phyloP scores from a whole-genome alignment of 1,140 invertebrate genomes.

The Acyrthosiphon pisum region DNA sequence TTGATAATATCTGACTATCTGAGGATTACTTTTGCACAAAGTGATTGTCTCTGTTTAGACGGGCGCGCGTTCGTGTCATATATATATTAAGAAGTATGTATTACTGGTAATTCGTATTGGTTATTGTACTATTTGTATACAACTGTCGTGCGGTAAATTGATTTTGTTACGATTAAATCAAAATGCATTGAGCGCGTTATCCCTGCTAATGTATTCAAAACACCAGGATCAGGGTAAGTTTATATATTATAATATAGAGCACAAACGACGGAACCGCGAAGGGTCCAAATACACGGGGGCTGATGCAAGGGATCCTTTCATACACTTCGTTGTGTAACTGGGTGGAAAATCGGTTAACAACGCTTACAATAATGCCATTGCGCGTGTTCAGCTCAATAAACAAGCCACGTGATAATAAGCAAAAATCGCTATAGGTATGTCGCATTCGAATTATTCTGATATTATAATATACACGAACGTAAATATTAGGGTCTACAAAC shows the following conservation, averaged over 20 bases:
- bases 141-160: neutral
- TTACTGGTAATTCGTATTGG: neutral
- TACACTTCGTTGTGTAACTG: neutral
- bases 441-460: no score
- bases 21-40: neutral
- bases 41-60: neutral
- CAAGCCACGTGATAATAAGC: neutral
- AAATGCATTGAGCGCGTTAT: neutral
- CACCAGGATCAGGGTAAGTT: neutral
- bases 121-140: neutral
- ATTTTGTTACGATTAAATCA: conserved; percentile 13
- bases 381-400: neutral
- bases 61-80: neutral
- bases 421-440: no score
- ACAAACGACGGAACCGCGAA: neutral
- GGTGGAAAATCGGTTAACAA: neutral
- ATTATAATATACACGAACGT: no score
- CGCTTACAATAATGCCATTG: neutral
- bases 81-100: neutral
- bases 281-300: neutral
- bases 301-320: neutral
- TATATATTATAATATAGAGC: neutral
- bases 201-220: neutral
- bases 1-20: neutral
- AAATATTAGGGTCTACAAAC: no score